Evolutionary conservation across 2,797 vertebrate genomes (phyloP).

Genomic region (Fistularia tabacaria): DNA sequence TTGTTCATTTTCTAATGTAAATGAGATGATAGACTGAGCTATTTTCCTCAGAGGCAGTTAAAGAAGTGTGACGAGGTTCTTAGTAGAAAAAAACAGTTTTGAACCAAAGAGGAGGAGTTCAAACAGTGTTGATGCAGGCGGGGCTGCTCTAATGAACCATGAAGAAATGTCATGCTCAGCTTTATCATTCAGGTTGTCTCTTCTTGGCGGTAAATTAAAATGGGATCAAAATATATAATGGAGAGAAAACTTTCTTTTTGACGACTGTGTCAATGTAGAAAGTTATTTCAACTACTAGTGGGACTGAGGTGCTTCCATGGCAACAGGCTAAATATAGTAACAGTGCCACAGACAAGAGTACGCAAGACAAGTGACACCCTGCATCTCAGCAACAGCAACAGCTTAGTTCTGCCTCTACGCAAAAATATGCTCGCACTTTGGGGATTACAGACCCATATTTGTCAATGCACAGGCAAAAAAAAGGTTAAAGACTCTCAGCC

Average conservation of each 20-base stretch:
- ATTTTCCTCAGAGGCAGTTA: not conserved
- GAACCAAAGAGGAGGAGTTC: not conserved
- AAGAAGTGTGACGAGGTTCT: not conserved
- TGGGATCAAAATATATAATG: not conserved
- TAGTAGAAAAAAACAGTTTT: not conserved
- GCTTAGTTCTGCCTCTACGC: constrained; percentile 70
- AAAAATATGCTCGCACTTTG: constrained; percentile 70
- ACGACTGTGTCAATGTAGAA: constrained; percentile 36
- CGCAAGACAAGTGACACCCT: constrained; percentile 55
- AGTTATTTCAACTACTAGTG: constrained; percentile 64
- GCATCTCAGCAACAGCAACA: constrained; percentile 59
- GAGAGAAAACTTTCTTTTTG: constrained; percentile 13
- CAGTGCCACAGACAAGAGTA: constrained; percentile 59
- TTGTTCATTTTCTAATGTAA: not conserved
- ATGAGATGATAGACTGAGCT: not conserved
- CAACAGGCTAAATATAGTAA: constrained; percentile 72
- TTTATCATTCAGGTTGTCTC: constrained; percentile 1
- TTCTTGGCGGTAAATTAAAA: constrained; percentile 1
- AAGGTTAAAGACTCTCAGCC: constrained; percentile 71
- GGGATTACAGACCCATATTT: constrained; percentile 80
- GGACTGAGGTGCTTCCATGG: constrained; percentile 62
- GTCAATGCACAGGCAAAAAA: constrained; percentile 69
- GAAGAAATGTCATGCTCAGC: not conserved
- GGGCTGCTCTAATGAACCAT: not conserved
- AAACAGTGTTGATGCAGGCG: not conserved